Evolutionary conservation across 2,113 vertebrate genomes (phyloP).

Genomic region (Cyanocitta stelleri): DNA sequence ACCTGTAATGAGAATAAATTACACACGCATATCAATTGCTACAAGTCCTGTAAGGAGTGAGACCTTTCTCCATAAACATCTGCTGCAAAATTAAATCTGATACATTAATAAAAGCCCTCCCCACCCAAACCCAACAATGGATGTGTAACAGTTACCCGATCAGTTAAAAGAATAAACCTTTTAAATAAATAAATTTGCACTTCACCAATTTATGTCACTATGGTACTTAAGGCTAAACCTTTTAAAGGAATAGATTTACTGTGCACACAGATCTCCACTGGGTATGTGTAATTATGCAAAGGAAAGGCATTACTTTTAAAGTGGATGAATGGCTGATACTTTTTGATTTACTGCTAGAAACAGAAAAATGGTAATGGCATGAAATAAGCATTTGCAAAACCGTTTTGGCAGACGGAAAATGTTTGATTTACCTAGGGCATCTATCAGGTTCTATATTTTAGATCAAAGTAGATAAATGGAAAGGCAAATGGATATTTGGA

Average conservation of each 20-base stretch:
- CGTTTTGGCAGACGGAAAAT: conserved; percentile 70
- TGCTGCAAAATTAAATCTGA: conserved; percentile 65
- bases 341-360: conserved; percentile 76
- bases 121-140: conserved; percentile 62
- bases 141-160: conserved; percentile 58
- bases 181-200: conserved; percentile 77
- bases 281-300: conserved; percentile 73
- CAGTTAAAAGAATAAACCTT: conserved; percentile 76
- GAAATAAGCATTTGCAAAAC: conserved; percentile 75
- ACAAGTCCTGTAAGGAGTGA: conserved; percentile 24
- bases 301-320: conserved; percentile 76
- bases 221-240: conserved; percentile 73
- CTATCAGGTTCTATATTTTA: conserved; percentile 69
- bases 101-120: conserved; percentile 52
- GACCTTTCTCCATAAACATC: conserved; percentile 62
- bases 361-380: conserved; percentile 74
- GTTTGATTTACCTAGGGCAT: conserved; percentile 75
- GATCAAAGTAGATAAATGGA: conserved; percentile 75
- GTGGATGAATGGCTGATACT: conserved; percentile 73
- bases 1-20: conserved; percentile 68
- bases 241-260: conserved; percentile 77
- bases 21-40: conserved; percentile 54
- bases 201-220: conserved; percentile 73
- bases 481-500: conserved; percentile 66
- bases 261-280: conserved; percentile 66